These are phyloP conservation scores for Drosophila diplacantha DNA, from an alignment of 2,888 invertebrate species.

Conservation along the genomic window DNA sequence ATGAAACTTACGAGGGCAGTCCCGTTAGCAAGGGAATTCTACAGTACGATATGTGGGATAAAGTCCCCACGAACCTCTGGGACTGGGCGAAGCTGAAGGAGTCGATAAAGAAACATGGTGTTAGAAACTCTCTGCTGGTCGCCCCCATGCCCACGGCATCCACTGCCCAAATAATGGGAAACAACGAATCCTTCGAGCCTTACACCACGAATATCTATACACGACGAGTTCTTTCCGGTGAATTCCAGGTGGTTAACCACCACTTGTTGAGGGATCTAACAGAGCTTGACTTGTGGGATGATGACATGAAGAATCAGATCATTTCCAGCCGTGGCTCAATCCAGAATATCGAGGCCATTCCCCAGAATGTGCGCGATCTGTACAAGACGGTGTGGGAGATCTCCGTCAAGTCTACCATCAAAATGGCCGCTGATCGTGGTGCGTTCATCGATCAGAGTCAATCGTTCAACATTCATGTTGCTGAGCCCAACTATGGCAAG, in stretches of 20 bases:
- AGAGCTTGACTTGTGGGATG: constrained; percentile 93
- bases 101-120: constrained; percentile 91
- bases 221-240: constrained; percentile 94
- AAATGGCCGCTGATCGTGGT: constrained; percentile 98
- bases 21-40: constrained; percentile 97
- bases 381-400: constrained; percentile 99
- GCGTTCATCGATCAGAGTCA: constrained; percentile 99
- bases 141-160: constrained; percentile 99
- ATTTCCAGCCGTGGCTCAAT: constrained; percentile 95
- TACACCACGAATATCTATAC: constrained; percentile 99
- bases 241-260: constrained; percentile 97
- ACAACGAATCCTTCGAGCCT: constrained; percentile 98
- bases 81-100: constrained; percentile 91
- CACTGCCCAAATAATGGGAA: constrained; percentile 99
- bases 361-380: constrained; percentile 88
- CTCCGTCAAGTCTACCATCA: constrained; percentile 92
- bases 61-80: constrained; percentile 90
- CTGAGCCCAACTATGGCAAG: constrained; percentile 94
- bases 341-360: constrained; percentile 91
- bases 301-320: constrained; percentile 95
- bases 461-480: constrained; percentile 97
- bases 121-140: constrained; percentile 93
- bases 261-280: constrained; percentile 96
- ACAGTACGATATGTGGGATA: constrained; percentile 99
- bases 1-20: constrained; percentile 93